phyloP scores from a whole-genome alignment of 2,113 vertebrate species.

The Parus major region DNA sequence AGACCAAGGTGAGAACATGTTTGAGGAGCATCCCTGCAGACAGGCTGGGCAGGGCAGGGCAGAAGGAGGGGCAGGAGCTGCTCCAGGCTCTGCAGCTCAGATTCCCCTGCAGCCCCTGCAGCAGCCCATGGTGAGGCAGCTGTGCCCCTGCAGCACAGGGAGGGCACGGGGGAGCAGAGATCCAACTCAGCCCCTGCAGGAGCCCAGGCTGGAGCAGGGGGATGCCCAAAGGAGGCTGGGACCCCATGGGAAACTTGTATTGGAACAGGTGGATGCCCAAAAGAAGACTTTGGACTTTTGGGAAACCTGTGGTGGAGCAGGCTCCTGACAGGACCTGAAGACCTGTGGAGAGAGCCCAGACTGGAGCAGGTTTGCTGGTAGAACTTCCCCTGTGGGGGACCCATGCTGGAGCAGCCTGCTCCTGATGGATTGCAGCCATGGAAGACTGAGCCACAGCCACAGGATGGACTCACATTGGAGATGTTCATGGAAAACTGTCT shows the following conservation, averaged over 20 bases:
- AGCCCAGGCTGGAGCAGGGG: not conserved
- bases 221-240: not conserved
- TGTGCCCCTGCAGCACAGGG: not conserved
- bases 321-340: not conserved
- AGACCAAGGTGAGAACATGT: not conserved
- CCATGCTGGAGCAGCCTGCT: not conserved
- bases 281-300: not conserved
- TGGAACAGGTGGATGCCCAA: not conserved
- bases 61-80: not conserved
- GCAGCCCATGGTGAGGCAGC: not conserved
- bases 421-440: not conserved
- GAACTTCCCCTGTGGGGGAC: too few relatives aligned
- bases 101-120: not conserved
- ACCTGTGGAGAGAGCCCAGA: not conserved
- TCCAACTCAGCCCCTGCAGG: not conserved
- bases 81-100: not conserved
- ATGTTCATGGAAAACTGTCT: not conserved
- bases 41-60: fast-evolving
- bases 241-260: not conserved
- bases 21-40: not conserved
- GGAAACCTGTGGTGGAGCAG: not conserved
- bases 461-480: not conserved
- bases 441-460: not conserved
- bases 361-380: not conserved
- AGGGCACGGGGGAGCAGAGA: not conserved